Percentiles rank a stretch among this genome's conserved stretches.
Conservation (phyloP, 1,140 invertebrate genomes). For the Neodiprion virginianus region DNA sequence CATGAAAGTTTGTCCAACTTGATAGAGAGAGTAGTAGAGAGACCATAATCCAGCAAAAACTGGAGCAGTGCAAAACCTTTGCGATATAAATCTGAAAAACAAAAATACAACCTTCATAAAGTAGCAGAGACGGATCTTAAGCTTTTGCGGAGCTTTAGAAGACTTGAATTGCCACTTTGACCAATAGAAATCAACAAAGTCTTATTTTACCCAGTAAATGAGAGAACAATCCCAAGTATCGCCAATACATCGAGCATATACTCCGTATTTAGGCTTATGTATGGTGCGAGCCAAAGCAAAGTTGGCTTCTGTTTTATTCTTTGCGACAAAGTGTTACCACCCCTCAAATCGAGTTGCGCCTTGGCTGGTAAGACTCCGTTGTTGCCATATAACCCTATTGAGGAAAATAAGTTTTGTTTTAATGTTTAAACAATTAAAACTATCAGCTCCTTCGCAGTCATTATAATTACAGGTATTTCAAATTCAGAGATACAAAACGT, state of each 20-base stretch:
- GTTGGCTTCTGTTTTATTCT: constrained; percentile 73
- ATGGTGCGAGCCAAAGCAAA: constrained; percentile 73
- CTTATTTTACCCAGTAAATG: constrained; percentile 69
- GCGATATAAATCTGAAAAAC: constrained; percentile 69
- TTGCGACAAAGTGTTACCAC: constrained; percentile 55
- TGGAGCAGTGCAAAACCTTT: constrained; percentile 68
- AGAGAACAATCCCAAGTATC: constrained; percentile 70
- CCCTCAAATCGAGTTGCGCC: constrained; percentile 65
- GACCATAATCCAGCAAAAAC: constrained; percentile 75
- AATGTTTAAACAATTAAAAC: not conserved
- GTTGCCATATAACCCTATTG: constrained; percentile 77
- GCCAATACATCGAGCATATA: constrained; percentile 77
- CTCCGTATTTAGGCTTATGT: constrained; percentile 72
- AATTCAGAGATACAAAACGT: too few species aligned
- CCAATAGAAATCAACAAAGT: not conserved
- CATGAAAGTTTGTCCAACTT: constrained; percentile 81
- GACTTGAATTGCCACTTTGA: not conserved
- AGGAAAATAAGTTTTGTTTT: constrained; percentile 8
- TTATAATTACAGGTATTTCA: not conserved
- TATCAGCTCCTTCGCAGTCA: too few species aligned
- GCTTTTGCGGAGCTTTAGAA: not conserved
- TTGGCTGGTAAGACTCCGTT: constrained; percentile 80
- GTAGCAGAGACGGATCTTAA: constrained; percentile 23
- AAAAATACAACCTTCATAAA: constrained; percentile 21
- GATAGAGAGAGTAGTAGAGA: constrained; percentile 78